Base-by-base conservation (phyloP, 1,140 invertebrate species). In the Ganaspis sp. region DNA sequence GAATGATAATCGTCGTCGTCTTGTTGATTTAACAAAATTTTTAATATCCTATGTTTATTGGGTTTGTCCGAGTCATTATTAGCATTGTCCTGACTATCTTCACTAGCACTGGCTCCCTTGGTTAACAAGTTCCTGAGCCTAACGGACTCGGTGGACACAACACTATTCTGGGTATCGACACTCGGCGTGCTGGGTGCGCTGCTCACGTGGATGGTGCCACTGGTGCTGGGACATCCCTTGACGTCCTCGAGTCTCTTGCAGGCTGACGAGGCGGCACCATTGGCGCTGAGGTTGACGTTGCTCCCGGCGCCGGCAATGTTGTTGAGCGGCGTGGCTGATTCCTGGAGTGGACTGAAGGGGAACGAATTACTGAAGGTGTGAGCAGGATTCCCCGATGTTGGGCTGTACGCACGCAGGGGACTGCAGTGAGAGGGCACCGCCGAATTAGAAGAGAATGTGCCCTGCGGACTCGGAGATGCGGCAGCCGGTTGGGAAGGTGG, bases 21-120 rank as follows among this genome's bases (percentile, higher is more conserved):
- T 74, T 95, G 94, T 84, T 96, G 94, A 87, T 96, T 96, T 53
- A 97, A 90, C 85, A 97, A 89, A 73, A 93, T 94, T 87, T 97
- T 96, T 53, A 96, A 90, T 86, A 97, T 96, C 78, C 89, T 88
- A 87, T 94, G 89, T 71, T 92, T 91, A 75, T 92, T 92, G 54
- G 88, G 86, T 73, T 86, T 88, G 49, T 92, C 84, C 70, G 89
- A 74, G 37, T 89, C 84, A 79, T 90, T 86, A 81, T 85, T 84
- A 40, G 83, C 54, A 73, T 89, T 89, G 70, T 92, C 92, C 40
- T 92, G 90, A 69, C 82, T 87, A 8, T 92, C 86, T 70, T 88
- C 86, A 83, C 86, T 87, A 72, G 86, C 86, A 84, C 87, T 92
- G 12, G 90, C 87, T 29, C 93, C 93, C 79, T 93, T 94, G 81